Conservation (phyloP, 2,113 vertebrate species). For the Siphamia tubifer region DNA sequence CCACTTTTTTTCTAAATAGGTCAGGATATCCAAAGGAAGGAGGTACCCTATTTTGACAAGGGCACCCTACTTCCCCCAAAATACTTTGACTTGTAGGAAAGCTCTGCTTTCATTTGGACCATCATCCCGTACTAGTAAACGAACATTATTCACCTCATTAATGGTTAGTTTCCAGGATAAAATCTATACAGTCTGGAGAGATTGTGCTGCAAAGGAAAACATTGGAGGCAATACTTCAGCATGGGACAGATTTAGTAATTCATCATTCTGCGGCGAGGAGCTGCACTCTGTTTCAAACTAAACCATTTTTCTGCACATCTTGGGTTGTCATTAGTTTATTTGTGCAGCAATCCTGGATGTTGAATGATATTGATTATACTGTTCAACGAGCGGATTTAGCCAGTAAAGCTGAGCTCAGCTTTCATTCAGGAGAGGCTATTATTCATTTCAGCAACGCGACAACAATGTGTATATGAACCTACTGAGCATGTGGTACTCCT, state of each 20-base stretch:
- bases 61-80: constrained; percentile 55
- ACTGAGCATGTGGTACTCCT: constrained; percentile 7
- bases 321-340: constrained; percentile 62
- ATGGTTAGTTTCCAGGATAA: not conserved
- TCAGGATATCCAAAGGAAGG: constrained; percentile 57
- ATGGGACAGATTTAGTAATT: constrained; percentile 38
- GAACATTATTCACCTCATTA: constrained; percentile 20
- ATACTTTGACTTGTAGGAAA: constrained; percentile 40
- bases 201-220: constrained; percentile 41
- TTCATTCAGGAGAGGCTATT: constrained; percentile 36
- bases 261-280: constrained; percentile 28
- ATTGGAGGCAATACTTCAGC: constrained; percentile 20
- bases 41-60: constrained; percentile 55
- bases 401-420: constrained; percentile 67
- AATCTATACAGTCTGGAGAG: not conserved
- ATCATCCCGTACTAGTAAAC: not conserved
- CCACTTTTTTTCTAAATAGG: constrained; percentile 49
- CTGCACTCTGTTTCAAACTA: constrained; percentile 25
- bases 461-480: constrained; percentile 11
- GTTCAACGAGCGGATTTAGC: constrained; percentile 44
- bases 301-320: constrained; percentile 54
- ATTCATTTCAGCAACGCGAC: constrained; percentile 52
- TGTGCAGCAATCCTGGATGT: constrained; percentile 52
- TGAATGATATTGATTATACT: constrained; percentile 64
- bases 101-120: constrained; percentile 38